These are phyloP conservation scores for Girardinichthys multiradiatus DNA, from an alignment of 2,113 vertebrate genomes.

Conservation along the genomic window DNA sequence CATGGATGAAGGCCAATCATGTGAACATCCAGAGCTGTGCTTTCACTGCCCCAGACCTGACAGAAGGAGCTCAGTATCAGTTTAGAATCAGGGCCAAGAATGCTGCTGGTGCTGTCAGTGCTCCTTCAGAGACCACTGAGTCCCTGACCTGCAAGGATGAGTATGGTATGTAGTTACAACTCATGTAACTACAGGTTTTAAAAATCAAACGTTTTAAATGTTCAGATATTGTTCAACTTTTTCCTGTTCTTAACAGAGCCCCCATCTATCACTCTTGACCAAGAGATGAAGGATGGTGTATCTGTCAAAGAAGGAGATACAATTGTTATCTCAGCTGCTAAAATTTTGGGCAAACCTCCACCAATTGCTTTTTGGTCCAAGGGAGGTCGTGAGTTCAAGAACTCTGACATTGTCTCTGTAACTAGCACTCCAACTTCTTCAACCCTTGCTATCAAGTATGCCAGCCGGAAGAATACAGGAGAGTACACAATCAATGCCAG, in stretches of 20 bases:
- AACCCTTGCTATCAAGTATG: conserved; percentile 90
- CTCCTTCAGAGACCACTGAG: conserved; percentile 91
- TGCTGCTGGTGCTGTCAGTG: conserved; percentile 91
- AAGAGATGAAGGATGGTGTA: conserved; percentile 93
- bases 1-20: conserved; percentile 96
- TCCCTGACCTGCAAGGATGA: conserved; percentile 95
- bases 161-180: conserved; percentile 84
- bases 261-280: conserved; percentile 92
- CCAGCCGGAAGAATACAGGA: conserved; percentile 94
- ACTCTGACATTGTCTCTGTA: conserved; percentile 89
- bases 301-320: conserved; percentile 93
- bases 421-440: conserved; percentile 91
- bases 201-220: neutral
- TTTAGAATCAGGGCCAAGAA: conserved; percentile 98
- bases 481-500: conserved; percentile 95
- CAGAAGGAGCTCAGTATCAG: conserved; percentile 90
- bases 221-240: neutral
- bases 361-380: conserved; percentile 94
- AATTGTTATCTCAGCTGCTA: conserved; percentile 90
- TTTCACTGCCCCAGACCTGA: conserved; percentile 92
- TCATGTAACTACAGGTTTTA: neutral
- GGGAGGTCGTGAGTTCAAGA: conserved; percentile 94
- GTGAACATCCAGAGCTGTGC: conserved; percentile 94
- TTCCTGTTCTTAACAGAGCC: conserved; percentile 83
- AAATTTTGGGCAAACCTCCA: conserved; percentile 94